Conservation (phyloP, 2,797 vertebrate genomes). For the Lateolabrax maculatus region DNA sequence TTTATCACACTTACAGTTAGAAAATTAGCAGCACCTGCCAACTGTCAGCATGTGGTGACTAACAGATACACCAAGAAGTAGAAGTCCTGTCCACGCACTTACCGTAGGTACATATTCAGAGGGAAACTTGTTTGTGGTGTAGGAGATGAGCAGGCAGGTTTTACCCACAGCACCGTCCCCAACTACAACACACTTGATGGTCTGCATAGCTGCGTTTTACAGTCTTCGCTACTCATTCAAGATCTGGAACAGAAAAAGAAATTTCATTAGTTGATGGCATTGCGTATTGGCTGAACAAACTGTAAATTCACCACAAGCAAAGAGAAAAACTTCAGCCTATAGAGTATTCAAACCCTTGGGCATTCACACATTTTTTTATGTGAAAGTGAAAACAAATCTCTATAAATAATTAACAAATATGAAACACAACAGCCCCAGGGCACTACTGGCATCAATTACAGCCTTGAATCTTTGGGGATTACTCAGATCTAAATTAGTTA, state of each 20-base stretch:
- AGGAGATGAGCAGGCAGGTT: conserved; percentile 90
- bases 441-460: neutral
- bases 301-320: neutral
- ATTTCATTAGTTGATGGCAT: neutral
- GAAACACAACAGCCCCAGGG: too few relatives aligned
- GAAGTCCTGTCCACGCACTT: conserved; percentile 50
- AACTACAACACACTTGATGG: conserved; percentile 90
- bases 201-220: conserved; percentile 87
- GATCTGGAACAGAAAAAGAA: conserved; percentile 73
- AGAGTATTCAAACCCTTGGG: too few relatives aligned
- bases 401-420: too few relatives aligned
- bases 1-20: neutral
- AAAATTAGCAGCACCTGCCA: neutral
- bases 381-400: too few relatives aligned
- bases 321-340: neutral
- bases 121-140: conserved; percentile 90
- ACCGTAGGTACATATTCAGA: conserved; percentile 90
- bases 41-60: neutral
- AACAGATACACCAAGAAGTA: neutral
- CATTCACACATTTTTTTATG: too few relatives aligned
- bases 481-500: neutral
- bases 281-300: neutral
- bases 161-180: conserved; percentile 90
- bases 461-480: neutral
- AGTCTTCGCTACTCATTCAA: conserved; percentile 84